Conservation (phyloP, 2,797 vertebrate species). For the Brachymystax lenok region DNA sequence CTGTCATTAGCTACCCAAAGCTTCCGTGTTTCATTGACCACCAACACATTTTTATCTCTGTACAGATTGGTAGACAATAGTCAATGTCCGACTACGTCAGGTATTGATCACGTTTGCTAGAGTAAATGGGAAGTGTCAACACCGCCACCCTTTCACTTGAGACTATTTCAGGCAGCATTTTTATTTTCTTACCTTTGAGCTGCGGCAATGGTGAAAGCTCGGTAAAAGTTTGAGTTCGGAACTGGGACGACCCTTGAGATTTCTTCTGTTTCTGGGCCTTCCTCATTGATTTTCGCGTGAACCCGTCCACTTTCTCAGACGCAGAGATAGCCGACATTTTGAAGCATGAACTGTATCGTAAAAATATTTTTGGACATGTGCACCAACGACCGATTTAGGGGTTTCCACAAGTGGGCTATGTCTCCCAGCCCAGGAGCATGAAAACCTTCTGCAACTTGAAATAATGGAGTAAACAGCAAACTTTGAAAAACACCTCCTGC, state of each 20-base stretch:
- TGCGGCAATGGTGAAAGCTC: constrained; percentile 92
- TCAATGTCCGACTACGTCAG: not conserved
- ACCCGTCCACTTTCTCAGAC: constrained; percentile 98
- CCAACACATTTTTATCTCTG: not conserved
- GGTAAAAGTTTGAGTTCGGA: constrained; percentile 83
- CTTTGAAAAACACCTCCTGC: constrained; percentile 20
- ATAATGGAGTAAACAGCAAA: constrained; percentile 27
- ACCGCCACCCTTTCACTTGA: not conserved
- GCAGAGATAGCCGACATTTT: constrained; percentile 94
- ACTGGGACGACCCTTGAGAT: constrained; percentile 95
- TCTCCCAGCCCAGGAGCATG: constrained; percentile 41
- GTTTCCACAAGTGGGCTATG: constrained; percentile 29
- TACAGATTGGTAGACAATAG: not conserved
- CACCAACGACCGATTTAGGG: constrained; percentile 40
- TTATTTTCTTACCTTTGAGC: constrained; percentile 86
- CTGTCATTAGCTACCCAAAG: not conserved
- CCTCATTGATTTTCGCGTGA: constrained; percentile 95
- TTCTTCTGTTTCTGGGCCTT: constrained; percentile 93
- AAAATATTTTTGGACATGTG: constrained; percentile 39
- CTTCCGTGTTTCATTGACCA: not conserved
- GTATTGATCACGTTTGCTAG: not conserved
- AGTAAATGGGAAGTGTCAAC: not conserved
- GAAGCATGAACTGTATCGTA: constrained; percentile 51
- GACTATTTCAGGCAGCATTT: constrained; percentile 7
- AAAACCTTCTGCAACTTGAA: constrained; percentile 34